Conservation (phyloP, 1,140 invertebrate genomes). For the Bombus vancouverensis region DNA sequence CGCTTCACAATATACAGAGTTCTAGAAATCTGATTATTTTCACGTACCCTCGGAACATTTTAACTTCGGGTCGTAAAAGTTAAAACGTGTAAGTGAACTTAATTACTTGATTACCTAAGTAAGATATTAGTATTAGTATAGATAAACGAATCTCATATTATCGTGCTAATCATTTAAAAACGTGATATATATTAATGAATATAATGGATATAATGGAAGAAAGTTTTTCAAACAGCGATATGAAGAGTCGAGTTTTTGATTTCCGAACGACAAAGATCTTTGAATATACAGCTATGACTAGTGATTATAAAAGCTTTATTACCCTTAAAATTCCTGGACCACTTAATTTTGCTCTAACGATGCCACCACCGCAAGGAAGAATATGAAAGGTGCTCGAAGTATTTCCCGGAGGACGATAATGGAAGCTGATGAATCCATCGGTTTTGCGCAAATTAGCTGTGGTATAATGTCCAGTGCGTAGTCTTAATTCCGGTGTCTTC, state of each 20-base stretch:
- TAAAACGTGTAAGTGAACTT: background rate
- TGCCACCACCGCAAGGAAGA: slow-evolving; percentile 76
- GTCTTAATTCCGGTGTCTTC: slow-evolving; percentile 72
- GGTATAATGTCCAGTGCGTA: slow-evolving; percentile 74
- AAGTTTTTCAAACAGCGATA: background rate
- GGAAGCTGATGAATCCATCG: slow-evolving; percentile 77
- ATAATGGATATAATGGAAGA: background rate
- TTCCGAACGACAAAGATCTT: too few relatives aligned
- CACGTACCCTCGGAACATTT: background rate
- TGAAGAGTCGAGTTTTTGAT: background rate
- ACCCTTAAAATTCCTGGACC: slow-evolving; percentile 72
- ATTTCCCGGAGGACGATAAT: slow-evolving; percentile 77
- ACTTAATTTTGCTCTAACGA: slow-evolving; percentile 75
- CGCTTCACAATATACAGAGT: background rate
- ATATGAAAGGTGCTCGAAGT: slow-evolving; percentile 77
- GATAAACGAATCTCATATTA: background rate
- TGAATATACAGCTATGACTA: too few relatives aligned
- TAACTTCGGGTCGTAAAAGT: background rate
- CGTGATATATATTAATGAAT: background rate
- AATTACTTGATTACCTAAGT: background rate
- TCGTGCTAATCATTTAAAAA: background rate
- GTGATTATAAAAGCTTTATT: slow-evolving; percentile 5
- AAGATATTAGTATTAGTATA: background rate
- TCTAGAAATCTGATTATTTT: background rate
- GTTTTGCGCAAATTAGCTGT: slow-evolving; percentile 75